Evolutionary conservation across 2,888 invertebrate genomes (phyloP), one percentile per base, ranked within the genome.

Genomic region (Drosophila heteroneura): DNA sequence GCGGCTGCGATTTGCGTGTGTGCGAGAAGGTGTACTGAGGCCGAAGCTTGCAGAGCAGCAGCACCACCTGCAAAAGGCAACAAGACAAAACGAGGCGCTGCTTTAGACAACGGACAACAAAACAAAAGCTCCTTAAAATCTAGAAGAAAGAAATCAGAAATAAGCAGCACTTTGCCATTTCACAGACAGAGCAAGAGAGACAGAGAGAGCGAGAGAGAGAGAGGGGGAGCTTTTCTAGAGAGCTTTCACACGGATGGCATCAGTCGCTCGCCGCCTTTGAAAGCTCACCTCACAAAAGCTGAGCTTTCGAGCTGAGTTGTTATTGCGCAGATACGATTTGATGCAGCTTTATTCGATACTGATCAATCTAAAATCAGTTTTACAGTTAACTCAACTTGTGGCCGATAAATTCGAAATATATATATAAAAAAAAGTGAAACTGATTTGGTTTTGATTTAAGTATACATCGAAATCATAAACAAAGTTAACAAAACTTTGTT

Each of bases 1-100:
- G 96, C 19, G 98, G 97, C 61, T 97, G 96, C 0, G 97, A 95
- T 94, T 98, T 98, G 91, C 98, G 95, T 82, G 97, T 96, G 94
- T 98, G 97, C 16, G 97, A 97, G 94, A 98, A 98, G 72, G 97
- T 97, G 94, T 98, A 97, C 94, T 99, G 98, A 26, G 98, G 98
- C 92, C 99, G 96, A 83, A 99, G 95, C 90, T 98, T 96, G 92
- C 98, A 98, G 84, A 98, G 95, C 94, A 99, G 95, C 91, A 99
- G 94, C 62, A 99, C 98, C 88, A 99, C 99, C 99, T 99, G 70
- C 51, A 83, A 80, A 57, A 61, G 39, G 64, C 10, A 64, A 74
- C 35, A 79, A 41, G 74, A 61, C 30, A 54, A 26, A 28, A 28
- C 10, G 30, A 52, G 19, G 16, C 30, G 5, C 12, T 16, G 9